Conservation (phyloP, 2,888 invertebrate genomes). For the Machimus rusticus region DNA sequence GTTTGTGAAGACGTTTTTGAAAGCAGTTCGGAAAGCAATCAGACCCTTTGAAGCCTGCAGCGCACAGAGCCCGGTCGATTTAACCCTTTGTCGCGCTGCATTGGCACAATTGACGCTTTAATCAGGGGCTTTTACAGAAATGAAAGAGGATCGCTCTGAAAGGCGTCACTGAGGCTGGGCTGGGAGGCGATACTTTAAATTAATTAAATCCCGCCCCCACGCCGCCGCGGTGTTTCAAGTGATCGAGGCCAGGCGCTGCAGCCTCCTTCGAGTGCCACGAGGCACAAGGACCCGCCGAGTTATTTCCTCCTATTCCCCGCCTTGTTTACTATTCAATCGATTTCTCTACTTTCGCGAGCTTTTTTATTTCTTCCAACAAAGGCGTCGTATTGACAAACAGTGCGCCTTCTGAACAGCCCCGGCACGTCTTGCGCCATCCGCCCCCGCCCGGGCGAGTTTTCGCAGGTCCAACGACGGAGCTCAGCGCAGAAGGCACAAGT, state of each 20-base stretch:
- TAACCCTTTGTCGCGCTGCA: background rate
- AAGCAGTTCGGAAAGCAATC: background rate
- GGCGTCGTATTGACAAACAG: background rate
- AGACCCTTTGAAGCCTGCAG: background rate
- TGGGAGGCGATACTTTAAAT: background rate
- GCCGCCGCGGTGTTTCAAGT: background rate
- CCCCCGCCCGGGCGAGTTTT: background rate
- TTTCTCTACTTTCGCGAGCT: conserved; percentile 33
- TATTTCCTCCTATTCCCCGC: background rate
- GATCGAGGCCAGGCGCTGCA: background rate
- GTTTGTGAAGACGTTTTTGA: background rate
- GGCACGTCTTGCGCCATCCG: background rate
- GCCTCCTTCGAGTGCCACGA: background rate
- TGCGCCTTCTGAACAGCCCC: background rate
- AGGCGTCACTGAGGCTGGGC: background rate
- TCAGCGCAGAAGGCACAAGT: background rate
- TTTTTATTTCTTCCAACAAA: conserved; percentile 26
- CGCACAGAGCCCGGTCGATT: background rate
- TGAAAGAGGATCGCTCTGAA: background rate
- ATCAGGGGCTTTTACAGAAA: background rate
- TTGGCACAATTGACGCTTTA: background rate
- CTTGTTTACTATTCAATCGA: conserved; percentile 32
- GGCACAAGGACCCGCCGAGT: background rate
- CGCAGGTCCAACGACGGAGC: background rate
- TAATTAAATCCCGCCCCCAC: background rate